Conservation (phyloP, 2,888 invertebrate genomes). For the Selenia dentaria region DNA sequence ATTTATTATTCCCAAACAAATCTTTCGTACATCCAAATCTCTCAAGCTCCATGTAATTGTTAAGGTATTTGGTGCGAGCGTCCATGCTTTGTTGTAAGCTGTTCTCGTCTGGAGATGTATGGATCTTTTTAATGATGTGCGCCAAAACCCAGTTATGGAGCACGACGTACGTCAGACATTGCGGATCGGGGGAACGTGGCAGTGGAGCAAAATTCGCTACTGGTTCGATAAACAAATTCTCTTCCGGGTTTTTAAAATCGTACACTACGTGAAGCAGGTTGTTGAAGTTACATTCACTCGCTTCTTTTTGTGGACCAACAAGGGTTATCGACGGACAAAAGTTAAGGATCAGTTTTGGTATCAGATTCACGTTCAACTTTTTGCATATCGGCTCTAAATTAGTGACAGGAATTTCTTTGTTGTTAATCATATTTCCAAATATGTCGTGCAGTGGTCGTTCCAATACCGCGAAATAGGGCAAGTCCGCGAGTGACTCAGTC, state of each 20-base stretch:
- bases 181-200: constrained; percentile 74
- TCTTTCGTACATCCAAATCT: constrained; percentile 80
- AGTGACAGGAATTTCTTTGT: constrained; percentile 86
- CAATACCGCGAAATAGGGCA: constrained; percentile 80
- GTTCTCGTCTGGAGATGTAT: constrained; percentile 78
- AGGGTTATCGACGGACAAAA: constrained; percentile 88
- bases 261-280: constrained; percentile 69
- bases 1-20: constrained; percentile 83
- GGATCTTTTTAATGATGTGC: constrained; percentile 87
- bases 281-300: constrained; percentile 66
- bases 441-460: constrained; percentile 84
- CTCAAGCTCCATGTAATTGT: constrained; percentile 84
- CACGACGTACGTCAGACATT: constrained; percentile 86
- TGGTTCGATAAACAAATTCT: constrained; percentile 77
- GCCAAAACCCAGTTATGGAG: constrained; percentile 88
- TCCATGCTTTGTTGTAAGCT: constrained; percentile 79
- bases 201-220: constrained; percentile 70
- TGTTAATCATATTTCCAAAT: constrained; percentile 88
- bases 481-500: constrained; percentile 48
- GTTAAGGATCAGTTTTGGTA: constrained; percentile 89
- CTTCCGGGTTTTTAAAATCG: constrained; percentile 71
- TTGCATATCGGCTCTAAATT: constrained; percentile 88
- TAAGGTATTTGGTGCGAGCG: constrained; percentile 84
- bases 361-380: constrained; percentile 89
- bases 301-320: constrained; percentile 63